A percentile compares a stretch with the other conserved stretches of the same genome.
phyloP scores from a whole-genome alignment of 2,888 invertebrate genomes.

The Dilophus febrilis region DNA sequence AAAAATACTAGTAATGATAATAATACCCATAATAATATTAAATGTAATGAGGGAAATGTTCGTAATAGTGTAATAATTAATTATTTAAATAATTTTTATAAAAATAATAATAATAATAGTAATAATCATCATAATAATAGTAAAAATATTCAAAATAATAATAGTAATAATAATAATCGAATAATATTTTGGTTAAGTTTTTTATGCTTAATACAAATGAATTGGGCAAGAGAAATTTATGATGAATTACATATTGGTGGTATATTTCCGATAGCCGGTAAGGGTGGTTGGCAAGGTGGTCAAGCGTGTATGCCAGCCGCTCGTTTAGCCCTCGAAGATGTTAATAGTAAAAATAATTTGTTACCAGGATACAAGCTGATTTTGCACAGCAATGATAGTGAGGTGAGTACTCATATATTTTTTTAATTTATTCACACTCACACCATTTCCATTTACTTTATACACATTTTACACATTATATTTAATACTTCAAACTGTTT shows the following conservation, averaged over 20 bases:
- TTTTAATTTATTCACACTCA: no score
- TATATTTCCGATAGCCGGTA: slow-evolving; percentile 92
- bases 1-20: no score
- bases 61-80: no score
- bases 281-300: slow-evolving; percentile 97
- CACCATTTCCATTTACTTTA: no score
- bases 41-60: no score
- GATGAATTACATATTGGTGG: slow-evolving; percentile 89
- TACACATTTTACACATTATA: no score
- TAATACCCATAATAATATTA: neutral
- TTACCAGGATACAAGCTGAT: slow-evolving; percentile 80
- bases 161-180: neutral
- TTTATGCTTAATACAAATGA: slow-evolving; percentile 19
- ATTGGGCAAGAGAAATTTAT: slow-evolving; percentile 24
- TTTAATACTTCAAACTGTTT: no score
- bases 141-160: no score
- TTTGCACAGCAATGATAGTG: slow-evolving; percentile 90
- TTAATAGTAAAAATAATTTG: slow-evolving; percentile 75
- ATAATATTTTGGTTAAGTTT: slow-evolving; percentile 1
- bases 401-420: slow-evolving; percentile 49
- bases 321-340: slow-evolving; percentile 87
- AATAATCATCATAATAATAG: no score
- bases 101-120: no score
- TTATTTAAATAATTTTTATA: no score
- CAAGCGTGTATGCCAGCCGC: slow-evolving; percentile 98